Conservation (phyloP, 1,140 invertebrate genomes). For the Ptiloglossa arizonensis region DNA sequence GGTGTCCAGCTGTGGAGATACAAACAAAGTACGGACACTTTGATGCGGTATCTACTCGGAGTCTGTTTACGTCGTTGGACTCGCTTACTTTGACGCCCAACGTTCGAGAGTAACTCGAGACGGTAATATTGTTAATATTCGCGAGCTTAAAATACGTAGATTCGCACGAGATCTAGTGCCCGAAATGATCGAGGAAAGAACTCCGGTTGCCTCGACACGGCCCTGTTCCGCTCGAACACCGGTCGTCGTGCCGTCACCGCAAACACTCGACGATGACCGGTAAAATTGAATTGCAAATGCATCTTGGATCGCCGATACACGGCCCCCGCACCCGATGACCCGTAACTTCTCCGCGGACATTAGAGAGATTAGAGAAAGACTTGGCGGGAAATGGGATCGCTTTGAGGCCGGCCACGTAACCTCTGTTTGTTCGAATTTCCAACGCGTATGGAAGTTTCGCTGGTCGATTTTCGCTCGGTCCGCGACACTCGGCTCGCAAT, state of each 20-base stretch:
- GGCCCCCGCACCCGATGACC: slow-evolving; percentile 2
- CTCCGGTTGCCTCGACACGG: not conserved
- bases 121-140: too few species aligned
- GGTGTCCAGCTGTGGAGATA: too few species aligned
- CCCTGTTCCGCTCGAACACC: not conserved
- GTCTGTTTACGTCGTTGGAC: too few species aligned
- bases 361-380: slow-evolving; percentile 31
- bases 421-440: slow-evolving; percentile 56
- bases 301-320: slow-evolving; percentile 12
- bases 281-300: slow-evolving; percentile 26
- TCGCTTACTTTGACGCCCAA: too few species aligned
- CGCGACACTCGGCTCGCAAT: slow-evolving; percentile 27
- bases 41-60: too few species aligned
- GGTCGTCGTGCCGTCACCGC: not conserved
- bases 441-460: slow-evolving; percentile 25
- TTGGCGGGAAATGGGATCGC: slow-evolving; percentile 23
- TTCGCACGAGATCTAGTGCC: too few species aligned
- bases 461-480: not conserved
- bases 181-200: not conserved
- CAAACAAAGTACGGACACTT: too few species aligned
- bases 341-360: slow-evolving; percentile 22
- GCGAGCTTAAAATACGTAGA: too few species aligned
- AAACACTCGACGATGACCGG: slow-evolving; percentile 11
- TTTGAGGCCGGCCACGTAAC: slow-evolving; percentile 58
- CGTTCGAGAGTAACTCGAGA: too few species aligned